Conservation (phyloP, 1,140 invertebrate genomes). For the Andricus grossulariae region DNA sequence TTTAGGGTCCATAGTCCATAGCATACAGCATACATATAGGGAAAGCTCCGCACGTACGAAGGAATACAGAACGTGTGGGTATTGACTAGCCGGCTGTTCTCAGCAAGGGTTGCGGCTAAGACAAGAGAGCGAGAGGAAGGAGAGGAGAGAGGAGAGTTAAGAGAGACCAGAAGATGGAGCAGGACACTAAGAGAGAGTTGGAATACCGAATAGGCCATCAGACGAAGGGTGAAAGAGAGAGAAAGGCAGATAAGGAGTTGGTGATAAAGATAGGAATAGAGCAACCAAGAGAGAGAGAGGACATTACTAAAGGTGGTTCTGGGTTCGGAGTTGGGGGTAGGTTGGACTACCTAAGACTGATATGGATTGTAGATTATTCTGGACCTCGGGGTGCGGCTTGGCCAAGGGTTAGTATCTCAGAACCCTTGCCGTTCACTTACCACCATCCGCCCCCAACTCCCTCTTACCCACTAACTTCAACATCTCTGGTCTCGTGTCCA, state of each 20-base stretch:
- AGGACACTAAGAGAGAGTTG: constrained; percentile 40
- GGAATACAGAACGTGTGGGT: constrained; percentile 54
- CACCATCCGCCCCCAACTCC: constrained; percentile 44
- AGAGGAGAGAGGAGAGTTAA: constrained; percentile 47
- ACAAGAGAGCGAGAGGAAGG: constrained; percentile 61
- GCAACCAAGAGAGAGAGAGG: constrained; percentile 35
- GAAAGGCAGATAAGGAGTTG: constrained; percentile 27
- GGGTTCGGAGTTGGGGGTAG: constrained; percentile 46
- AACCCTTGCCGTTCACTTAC: constrained; percentile 65
- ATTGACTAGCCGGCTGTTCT: constrained; percentile 65
- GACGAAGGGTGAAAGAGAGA: constrained; percentile 1
- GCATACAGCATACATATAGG: constrained; percentile 39
- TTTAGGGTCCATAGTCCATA: constrained; percentile 46
- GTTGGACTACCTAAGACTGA: constrained; percentile 75
- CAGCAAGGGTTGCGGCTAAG: constrained; percentile 73
- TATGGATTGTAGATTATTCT: constrained; percentile 77
- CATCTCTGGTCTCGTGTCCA: constrained; percentile 35
- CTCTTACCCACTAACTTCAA: constrained; percentile 35
- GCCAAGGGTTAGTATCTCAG: constrained; percentile 75
- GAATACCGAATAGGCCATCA: constrained; percentile 37
- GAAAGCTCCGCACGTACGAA: constrained; percentile 42
- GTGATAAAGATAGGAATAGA: constrained; percentile 34
- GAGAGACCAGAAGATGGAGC: constrained; percentile 50
- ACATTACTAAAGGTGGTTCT: constrained; percentile 61
- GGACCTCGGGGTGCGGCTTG: constrained; percentile 75